Percentiles rank a stretch among this genome's conserved stretches.
Evolutionary conservation across 2,113 vertebrate genomes (phyloP).

Genomic region (Pycnonotus jocosus): DNA sequence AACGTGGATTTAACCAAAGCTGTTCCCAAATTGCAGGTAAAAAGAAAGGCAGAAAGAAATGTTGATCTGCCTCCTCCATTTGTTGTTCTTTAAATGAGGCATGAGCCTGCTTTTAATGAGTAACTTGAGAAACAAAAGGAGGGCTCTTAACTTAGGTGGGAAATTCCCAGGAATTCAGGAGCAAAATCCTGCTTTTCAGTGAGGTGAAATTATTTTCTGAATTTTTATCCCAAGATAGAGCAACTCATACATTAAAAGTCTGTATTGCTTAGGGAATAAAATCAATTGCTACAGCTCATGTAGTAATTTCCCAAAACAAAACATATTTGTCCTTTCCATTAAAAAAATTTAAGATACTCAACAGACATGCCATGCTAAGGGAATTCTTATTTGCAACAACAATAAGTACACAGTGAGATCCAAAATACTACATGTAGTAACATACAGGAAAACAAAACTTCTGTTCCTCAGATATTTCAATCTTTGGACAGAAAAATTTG

Average conservation of each 20-base stretch:
- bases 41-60: not conserved
- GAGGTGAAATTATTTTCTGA: constrained; percentile 3
- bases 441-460: not conserved
- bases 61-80: not conserved
- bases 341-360: not conserved
- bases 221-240: not conserved
- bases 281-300: not conserved
- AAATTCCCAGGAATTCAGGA: constrained; percentile 25
- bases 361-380: not conserved
- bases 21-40: not conserved
- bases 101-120: constrained; percentile 15
- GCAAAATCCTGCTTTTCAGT: constrained; percentile 24
- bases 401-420: not conserved
- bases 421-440: not conserved
- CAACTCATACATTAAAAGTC: not conserved
- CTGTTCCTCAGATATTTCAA: not conserved
- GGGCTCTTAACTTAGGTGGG: not conserved
- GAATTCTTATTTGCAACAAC: not conserved
- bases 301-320: constrained; percentile 5
- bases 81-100: constrained; percentile 20
- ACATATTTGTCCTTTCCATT: not conserved
- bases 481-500: not conserved
- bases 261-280: not conserved
- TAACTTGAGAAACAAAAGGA: constrained; percentile 25
- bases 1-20: not conserved